Evolutionary conservation across 2,797 vertebrate genomes (phyloP), one percentile per base, ranked within the genome.

Genomic region (Aphelocoma californica): DNA sequence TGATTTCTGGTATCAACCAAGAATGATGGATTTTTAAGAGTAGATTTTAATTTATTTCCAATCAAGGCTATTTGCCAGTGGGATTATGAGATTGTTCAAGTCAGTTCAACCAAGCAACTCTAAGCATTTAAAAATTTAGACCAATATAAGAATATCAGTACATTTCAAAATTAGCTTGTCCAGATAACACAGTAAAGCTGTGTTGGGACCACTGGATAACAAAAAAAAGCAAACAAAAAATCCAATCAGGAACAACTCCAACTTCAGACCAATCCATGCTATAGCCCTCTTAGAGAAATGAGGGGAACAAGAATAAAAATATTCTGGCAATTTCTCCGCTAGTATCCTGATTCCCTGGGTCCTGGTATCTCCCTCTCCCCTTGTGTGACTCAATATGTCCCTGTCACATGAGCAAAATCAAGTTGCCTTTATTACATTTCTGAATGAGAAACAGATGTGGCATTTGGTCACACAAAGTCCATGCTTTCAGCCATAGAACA

Each of bases 291-390:
- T 34, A 62, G 38, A 82, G 13, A 28, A 69, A 45, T 29, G 17
- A 69, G 4, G 9, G 45, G 36, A 79, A 60, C 1, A 24, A 7
- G 8, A 23, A 65, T 57, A 69, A 61, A 90, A 80, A 56, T 42
- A 28, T 71, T 58, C 15, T 31, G 8, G 40, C 7, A 18, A 10
- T 61, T 77, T 90, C 10, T 48, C 58, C 4, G 8, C 11, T 40
- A 19, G 26, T 0, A 0, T 57, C 25, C 9, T 16, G 20, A 1
- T 28, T 66, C 29, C 24, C 17, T 54, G n/a, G 10, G 6, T 73
- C 23, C 29, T 70, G 24, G 10, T 54, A 20, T 70, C 56, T 77
- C 18, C 16, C 21, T n/a, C 38, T 81, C 4, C 11, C 8, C 6
- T 34, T 54, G 14, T 6, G 3, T 50, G 44, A 65, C 48, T 58